These are phyloP conservation scores for Timema cristinae DNA, from an alignment of 2,888 invertebrate genomes.

Conservation along the genomic window DNA sequence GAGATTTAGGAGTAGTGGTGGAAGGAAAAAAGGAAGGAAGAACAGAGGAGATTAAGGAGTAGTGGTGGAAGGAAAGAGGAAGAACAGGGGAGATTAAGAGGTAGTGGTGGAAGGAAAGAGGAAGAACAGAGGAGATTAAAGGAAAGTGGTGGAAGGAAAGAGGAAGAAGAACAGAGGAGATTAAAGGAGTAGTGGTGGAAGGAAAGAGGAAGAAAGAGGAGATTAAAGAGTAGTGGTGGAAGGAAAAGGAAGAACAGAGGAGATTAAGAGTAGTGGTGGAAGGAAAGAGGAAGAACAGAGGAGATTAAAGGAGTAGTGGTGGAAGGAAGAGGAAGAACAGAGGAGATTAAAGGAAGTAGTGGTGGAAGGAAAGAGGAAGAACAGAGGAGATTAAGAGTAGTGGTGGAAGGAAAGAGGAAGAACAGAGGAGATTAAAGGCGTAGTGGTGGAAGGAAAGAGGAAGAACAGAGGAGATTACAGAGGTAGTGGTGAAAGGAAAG, in stretches of 20 bases:
- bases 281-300: no score
- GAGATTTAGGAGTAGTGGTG: no score
- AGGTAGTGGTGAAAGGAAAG: neutral
- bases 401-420: no score
- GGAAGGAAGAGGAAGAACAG: neutral
- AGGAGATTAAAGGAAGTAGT: neutral
- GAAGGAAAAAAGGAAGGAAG: no score
- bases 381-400: neutral
- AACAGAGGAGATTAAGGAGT: no score
- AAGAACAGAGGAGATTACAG: neutral
- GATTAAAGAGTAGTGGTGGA: neutral
- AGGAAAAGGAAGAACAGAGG: neutral
- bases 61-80: no score
- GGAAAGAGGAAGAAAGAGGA: neutral
- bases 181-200: neutral
- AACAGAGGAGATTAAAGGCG: neutral
- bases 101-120: no score
- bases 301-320: neutral
- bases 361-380: neutral
- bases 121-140: no score
- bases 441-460: neutral
- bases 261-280: neutral
- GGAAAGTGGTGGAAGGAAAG: no score
- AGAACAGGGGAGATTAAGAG: no score
- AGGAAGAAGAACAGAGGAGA: neutral